Base-by-base conservation (phyloP, 2,113 vertebrate species). In the Atractosteus spatula region DNA sequence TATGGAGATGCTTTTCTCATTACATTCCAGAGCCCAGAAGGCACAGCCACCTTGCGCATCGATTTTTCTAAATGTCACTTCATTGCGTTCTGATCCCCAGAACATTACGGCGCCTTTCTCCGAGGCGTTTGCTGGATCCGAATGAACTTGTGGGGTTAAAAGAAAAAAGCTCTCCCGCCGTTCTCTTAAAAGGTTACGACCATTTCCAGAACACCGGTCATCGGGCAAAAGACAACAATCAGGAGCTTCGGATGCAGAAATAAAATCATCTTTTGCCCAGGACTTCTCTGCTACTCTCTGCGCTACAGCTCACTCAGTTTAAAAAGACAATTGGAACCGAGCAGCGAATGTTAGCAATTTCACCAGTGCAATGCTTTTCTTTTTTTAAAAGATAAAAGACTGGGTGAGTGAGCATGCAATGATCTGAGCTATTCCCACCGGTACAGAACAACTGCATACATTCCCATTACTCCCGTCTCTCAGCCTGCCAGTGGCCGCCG, bases 71-170 rank as follows among this genome's bases (percentile, higher is more conserved):
- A 68, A 73, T 42, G 63, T 73, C 71, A 62, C 63, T 57, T 44
- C 14, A 14, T 54, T 68, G 66, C 45, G 16, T 68, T 68, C 64
- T 29, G 41, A 57, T 42, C 43, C 7, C 8, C 42, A 62, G 66
- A 62, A 62, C 45, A 62, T 62, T 68, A 68, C 12, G n/a, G 3
- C 29, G 41, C 17, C 17, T 14, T 44, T 69, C 55, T 55, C 8
- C 54, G 55, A 57, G 68, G 47, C 47, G 51, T 7, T 17, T 68
- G 68, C 68, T 73, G 68, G 73, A 77, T 79, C 74, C 64, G 67
- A 66, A 55, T 44, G 59, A 66, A 66, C 75, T 63, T 74, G 45
- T 47, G 62, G 6, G 29, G 29, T 29, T 29, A 29, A 29, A 29
- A 29, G 2, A n/a, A 7, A 42, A n/a, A 44, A 14, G 4, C 11